Evolutionary conservation across 2,797 vertebrate species (phyloP).

Genomic region (Petrocephalus sullivani): DNA sequence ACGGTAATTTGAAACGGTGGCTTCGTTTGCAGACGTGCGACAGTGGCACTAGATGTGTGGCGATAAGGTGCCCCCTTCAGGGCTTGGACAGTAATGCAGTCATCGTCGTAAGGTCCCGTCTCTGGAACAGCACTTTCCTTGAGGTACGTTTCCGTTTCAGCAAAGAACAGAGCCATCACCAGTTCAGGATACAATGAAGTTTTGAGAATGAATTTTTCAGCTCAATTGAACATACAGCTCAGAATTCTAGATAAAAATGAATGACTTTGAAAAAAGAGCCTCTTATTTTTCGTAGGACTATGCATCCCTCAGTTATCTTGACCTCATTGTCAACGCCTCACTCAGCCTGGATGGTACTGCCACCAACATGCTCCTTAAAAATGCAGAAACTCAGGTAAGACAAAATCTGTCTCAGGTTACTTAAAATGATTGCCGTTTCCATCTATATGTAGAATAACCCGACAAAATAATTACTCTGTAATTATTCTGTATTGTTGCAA

Average conservation of each 20-base stretch:
- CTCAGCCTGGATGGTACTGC: constrained; percentile 62
- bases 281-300: constrained; percentile 64
- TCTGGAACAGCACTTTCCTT: constrained; percentile 85
- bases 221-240: not conserved
- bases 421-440: not conserved
- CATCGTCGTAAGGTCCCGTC: constrained; percentile 69
- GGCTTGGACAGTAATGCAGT: constrained; percentile 82
- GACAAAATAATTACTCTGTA: not conserved
- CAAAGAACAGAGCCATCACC: not conserved
- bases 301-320: constrained; percentile 74
- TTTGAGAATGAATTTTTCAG: not conserved
- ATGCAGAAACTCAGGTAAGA: constrained; percentile 71
- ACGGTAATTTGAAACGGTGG: not conserved
- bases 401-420: not conserved
- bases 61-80: constrained; percentile 74
- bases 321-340: constrained; percentile 71
- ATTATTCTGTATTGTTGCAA: not conserved
- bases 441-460: not conserved
- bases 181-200: not conserved
- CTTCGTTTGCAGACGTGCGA: constrained; percentile 68
- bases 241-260: not conserved
- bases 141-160: constrained; percentile 59
- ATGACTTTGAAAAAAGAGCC: not conserved
- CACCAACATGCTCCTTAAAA: constrained; percentile 69
- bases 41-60: constrained; percentile 66